Evolutionary conservation across 37 sponge, comb jelly and placozoan species (phyloP).

Genomic region (Chondrilla cf. caribensis): DNA sequence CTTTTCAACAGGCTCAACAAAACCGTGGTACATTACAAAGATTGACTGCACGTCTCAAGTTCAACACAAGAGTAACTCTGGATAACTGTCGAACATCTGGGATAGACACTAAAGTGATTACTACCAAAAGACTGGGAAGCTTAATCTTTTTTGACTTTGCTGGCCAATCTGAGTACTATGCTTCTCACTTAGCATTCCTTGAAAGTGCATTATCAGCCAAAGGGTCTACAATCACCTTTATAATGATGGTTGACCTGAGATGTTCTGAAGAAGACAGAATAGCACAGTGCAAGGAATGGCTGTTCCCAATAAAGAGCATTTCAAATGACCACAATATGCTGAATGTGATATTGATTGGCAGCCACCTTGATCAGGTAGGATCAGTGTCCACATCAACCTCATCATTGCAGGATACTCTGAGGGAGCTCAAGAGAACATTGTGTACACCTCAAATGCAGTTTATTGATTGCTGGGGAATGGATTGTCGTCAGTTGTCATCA

Average conservation of each 20-base stretch:
- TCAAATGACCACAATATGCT: background rate
- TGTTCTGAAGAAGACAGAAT: background rate
- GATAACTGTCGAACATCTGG: background rate
- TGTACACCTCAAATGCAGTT: too few relatives aligned
- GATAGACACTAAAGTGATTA: background rate
- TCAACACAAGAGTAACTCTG: too few relatives aligned
- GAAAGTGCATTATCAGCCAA: background rate
- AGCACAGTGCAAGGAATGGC: background rate
- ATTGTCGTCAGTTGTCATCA: background rate
- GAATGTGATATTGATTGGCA: background rate
- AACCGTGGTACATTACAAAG: too few relatives aligned
- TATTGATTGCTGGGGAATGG: background rate
- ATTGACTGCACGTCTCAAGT: too few relatives aligned
- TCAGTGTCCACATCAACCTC: background rate
- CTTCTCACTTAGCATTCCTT: background rate
- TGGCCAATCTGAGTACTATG: background rate
- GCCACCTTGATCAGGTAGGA: background rate
- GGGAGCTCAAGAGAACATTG: background rate
- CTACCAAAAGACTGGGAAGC: background rate
- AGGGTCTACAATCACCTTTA: background rate
- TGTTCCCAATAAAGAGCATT: background rate
- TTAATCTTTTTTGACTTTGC: background rate
- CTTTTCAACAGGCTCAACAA: too few relatives aligned
- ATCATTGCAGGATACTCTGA: background rate
- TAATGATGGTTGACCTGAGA: background rate